Conservation (phyloP, 2,113 vertebrate species). For the Hydrochoerus hydrochaeris region DNA sequence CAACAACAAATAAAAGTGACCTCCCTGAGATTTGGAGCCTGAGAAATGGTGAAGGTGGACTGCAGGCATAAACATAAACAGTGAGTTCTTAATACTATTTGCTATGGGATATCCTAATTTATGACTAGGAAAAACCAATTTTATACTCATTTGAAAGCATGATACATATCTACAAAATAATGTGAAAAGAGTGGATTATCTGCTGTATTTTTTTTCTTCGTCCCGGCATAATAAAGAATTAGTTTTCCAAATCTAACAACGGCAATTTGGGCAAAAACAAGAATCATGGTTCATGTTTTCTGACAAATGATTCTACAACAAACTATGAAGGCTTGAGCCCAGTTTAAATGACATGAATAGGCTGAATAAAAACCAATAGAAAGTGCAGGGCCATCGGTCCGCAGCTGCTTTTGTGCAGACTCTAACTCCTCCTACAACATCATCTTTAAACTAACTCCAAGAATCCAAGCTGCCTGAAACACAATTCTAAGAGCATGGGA, state of each 20-base stretch:
- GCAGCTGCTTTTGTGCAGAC: neutral
- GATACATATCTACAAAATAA: conserved; percentile 3
- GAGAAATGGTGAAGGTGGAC: conserved; percentile 51
- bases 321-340: conserved; percentile 22
- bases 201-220: neutral
- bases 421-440: neutral
- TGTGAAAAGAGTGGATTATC: conserved; percentile 1
- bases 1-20: conserved; percentile 59
- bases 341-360: neutral
- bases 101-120: neutral
- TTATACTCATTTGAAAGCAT: conserved; percentile 37
- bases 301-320: conserved; percentile 40
- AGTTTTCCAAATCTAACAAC: conserved; percentile 39
- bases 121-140: neutral
- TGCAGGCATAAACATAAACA: neutral
- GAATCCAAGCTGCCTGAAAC: neutral
- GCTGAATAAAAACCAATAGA: neutral
- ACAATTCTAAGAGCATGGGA: neutral
- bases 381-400: neutral
- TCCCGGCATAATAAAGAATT: conserved; percentile 40
- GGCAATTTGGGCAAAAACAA: neutral
- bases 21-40: conserved; percentile 55
- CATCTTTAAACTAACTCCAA: neutral
- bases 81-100: neutral
- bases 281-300: conserved; percentile 9